phyloP scores from a whole-genome alignment of 1,140 invertebrate species.

The Hesperophylax magnus region DNA sequence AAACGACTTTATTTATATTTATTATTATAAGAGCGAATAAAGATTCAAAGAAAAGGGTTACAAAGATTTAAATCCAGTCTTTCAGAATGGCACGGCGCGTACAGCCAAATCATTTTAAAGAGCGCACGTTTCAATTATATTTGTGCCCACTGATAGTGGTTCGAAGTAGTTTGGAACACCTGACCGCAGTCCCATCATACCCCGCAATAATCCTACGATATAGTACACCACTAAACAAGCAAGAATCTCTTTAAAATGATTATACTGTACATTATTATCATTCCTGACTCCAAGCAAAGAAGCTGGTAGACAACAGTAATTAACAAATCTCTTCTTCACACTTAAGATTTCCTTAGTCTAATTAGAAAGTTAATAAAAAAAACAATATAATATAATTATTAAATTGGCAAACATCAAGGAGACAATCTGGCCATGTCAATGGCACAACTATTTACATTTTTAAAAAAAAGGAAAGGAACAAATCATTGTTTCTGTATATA shows the following conservation, averaged over 20 bases:
- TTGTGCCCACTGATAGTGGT: no score
- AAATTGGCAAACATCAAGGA: constrained; percentile 45
- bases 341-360: constrained; percentile 17
- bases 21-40: constrained; percentile 12
- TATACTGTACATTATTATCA: constrained; percentile 38
- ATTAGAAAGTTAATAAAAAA: constrained; percentile 39
- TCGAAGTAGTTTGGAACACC: no score
- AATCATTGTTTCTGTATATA: background rate
- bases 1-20: background rate
- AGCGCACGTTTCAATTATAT: no score
- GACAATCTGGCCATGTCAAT: constrained; percentile 45
- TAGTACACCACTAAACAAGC: no score
- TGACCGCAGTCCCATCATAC: no score
- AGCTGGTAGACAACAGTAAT: constrained; percentile 31
- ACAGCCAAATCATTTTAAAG: background rate
- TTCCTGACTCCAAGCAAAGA: constrained; percentile 46
- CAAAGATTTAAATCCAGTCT: constrained; percentile 30
- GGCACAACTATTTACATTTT: constrained; percentile 38
- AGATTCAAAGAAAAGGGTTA: background rate
- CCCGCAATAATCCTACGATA: no score
- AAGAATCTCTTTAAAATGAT: no score
- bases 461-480: constrained; percentile 2
- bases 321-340: constrained; percentile 31
- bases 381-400: constrained; percentile 32
- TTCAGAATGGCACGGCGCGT: constrained; percentile 47